phyloP scores from a whole-genome alignment of 2,113 vertebrate species.

The Otis tarda region DNA sequence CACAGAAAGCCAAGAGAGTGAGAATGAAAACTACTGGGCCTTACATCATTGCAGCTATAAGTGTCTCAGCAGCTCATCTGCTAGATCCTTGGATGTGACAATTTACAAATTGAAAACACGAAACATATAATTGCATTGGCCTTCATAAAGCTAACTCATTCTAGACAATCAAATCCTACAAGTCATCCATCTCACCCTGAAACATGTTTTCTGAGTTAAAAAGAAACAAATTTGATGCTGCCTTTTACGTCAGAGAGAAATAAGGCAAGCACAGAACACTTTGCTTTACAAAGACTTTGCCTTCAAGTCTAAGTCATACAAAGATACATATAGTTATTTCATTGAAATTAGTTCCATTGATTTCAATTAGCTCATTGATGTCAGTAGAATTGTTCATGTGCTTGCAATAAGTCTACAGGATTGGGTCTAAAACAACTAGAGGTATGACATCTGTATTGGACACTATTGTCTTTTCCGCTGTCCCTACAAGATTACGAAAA shows the following conservation, averaged over 20 bases:
- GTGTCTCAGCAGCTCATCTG: not conserved
- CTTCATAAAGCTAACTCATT: not conserved
- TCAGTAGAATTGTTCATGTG: not conserved
- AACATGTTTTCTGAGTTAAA: not conserved
- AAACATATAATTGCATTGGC: not conserved
- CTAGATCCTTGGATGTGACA: not conserved
- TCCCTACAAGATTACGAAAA: not conserved
- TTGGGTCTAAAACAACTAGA: not conserved
- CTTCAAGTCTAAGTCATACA: not conserved
- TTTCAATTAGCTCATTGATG: not conserved
- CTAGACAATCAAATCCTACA: not conserved
- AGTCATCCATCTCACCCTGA: not conserved
- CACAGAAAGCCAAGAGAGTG: not conserved
- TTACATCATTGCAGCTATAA: not conserved
- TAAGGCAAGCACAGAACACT: not conserved
- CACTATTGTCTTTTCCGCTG: not conserved
- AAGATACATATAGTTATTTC: not conserved
- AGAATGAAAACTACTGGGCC: not conserved
- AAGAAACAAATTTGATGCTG: not conserved
- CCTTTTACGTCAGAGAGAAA: not conserved
- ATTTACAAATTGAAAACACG: not conserved
- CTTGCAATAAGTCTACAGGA: not conserved
- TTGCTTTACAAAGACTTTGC: not conserved
- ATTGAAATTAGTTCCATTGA: not conserved
- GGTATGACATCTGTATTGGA: not conserved